Evolutionary conservation across 92 coral and sea anemone genomes (phyloP), one percentile per base, ranked within the genome.

Genomic region (Siderastrea radians): DNA sequence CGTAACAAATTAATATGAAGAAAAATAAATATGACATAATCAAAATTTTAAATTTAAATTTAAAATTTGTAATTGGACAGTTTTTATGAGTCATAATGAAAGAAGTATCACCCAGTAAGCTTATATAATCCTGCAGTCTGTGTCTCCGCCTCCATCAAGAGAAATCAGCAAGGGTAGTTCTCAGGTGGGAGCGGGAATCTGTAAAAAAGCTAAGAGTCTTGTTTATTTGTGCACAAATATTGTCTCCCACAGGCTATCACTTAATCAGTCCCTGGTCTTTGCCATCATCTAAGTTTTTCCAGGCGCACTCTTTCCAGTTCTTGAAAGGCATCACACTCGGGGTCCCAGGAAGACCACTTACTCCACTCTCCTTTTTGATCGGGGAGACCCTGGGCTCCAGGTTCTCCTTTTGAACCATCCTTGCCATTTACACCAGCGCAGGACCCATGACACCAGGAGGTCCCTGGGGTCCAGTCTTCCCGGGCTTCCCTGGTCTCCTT

Each of bases 401-500:
- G 54, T 11, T 71, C 75, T 46, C 75, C 75, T 48, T 71, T 71
- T 10, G 75, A 38, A 16, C 75, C 75, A 71, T 71, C 54, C 19
- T 71, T 46, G 47, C 75, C 75, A 47, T 71, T 71, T 3, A 48
- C 26, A 46, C 75, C 75, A 71, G 45, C n/a, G n/a, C 54, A 71
- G 55, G 52, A 11, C 75, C 75, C 38, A 2, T 49, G 15, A 49
- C 26, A 4, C 75, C 75, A 47, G 54, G 54, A 46, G 75, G 54
- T 71, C 75, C 75, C 75, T 48, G 75, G 48, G 70, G 49, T 65
- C 70, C 70, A 65, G 70, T 8, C 70, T 65, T 65, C 2, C 70
- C 3, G 45, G 70, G 19, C 2, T 19, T 65, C 70, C 47, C 38
- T 17, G 45, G 43, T 65, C 48, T 6, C 70, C 70, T 38, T 65